A percentile compares a stretch with the other conserved stretches of the same genome.
Evolutionary conservation across 1,140 invertebrate species (phyloP).

Genomic region (Lasaia peninsularis): DNA sequence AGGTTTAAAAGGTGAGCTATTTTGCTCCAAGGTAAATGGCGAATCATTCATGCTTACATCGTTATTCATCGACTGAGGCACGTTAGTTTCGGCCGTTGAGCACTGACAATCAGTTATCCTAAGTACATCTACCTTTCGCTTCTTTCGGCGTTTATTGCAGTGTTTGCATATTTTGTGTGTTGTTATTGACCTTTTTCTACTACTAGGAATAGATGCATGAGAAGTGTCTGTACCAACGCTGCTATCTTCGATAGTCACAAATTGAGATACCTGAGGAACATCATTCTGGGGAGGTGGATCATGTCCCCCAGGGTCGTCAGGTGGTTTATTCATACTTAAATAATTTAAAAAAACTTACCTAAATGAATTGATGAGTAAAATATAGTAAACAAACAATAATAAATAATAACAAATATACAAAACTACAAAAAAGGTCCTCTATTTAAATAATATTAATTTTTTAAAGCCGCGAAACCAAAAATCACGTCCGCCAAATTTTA

Average conservation of each 20-base stretch:
- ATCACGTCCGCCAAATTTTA: not conserved
- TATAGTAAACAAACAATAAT: not conserved
- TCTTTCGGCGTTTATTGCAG: not conserved
- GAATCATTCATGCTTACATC: not conserved
- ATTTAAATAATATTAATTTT: not conserved
- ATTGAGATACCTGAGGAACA: not conserved
- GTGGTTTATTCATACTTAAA: not conserved
- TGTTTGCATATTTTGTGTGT: not conserved
- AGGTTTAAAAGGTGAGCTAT: not conserved
- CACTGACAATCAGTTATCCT: not conserved
- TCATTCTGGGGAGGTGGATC: not conserved
- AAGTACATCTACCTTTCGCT: not conserved
- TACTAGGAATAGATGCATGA: not conserved
- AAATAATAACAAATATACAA: conserved; percentile 1
- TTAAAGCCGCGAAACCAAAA: not conserved
- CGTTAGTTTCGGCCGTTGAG: not conserved
- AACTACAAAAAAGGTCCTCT: not conserved
- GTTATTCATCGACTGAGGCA: not conserved
- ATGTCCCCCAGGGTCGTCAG: not conserved
- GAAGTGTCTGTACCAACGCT: not conserved
- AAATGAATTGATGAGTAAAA: not conserved
- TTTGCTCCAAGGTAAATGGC: not conserved
- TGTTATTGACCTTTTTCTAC: not conserved
- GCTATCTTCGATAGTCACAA: not conserved
- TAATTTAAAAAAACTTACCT: not conserved